These are phyloP conservation scores for Alligator sinensis DNA, from an alignment of 2,113 vertebrate genomes.

Conservation along the genomic window DNA sequence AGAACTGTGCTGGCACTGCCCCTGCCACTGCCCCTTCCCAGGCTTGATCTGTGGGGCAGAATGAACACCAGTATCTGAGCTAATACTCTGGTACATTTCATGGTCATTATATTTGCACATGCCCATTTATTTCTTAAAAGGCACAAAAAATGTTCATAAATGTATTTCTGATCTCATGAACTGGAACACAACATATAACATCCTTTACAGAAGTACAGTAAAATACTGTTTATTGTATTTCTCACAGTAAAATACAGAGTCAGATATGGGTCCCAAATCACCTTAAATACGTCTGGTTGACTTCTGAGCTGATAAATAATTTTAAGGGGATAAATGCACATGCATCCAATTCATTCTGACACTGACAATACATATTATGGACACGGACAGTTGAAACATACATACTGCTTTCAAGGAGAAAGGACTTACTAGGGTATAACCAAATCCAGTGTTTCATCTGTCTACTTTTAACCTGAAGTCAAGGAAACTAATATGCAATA, in stretches of 20 bases:
- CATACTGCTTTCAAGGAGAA: no score
- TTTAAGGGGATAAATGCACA: fast-evolving
- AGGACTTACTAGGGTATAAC: no score
- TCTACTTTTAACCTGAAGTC: no score
- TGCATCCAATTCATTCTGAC: background rate
- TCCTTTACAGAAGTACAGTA: background rate
- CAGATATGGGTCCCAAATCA: background rate
- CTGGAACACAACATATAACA: background rate
- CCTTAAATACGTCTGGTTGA: fast-evolving
- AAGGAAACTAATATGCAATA: no score
- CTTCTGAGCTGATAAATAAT: fast-evolving
- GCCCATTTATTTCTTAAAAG: background rate
- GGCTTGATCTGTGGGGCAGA: background rate
- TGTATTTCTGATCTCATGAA: background rate
- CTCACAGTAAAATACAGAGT: background rate
- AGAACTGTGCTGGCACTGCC: no score
- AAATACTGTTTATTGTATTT: background rate
- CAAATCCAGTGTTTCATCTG: no score
- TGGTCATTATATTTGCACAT: background rate
- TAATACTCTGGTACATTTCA: background rate
- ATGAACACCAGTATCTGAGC: background rate
- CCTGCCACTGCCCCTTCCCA: background rate
- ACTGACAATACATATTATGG: background rate
- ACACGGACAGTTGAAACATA: no score
- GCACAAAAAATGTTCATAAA: background rate